phyloP scores from a whole-genome alignment of 2,113 vertebrate species.

The Pituophis catenifer region DNA sequence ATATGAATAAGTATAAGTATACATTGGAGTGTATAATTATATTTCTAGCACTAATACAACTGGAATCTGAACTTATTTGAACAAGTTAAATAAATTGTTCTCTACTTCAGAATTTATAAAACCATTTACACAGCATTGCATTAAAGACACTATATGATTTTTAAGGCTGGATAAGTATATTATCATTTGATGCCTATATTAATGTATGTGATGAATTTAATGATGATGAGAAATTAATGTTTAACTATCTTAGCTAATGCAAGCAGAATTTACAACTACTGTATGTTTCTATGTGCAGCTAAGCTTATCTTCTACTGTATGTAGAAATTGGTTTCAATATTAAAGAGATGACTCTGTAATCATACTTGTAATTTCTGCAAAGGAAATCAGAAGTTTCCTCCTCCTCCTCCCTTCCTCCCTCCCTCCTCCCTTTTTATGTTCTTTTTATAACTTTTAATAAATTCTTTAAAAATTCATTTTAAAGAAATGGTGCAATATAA shows the following conservation, averaged over 20 bases:
- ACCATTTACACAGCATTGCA: background rate
- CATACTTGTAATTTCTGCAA: background rate
- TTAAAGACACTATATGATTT: background rate
- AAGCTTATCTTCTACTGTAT: background rate
- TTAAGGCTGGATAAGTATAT: background rate
- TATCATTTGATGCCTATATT: background rate
- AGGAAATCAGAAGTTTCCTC: background rate
- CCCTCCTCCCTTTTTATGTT: background rate
- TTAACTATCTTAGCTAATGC: background rate
- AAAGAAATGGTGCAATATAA: background rate
- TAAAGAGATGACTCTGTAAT: background rate
- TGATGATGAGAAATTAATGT: background rate
- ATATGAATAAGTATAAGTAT: background rate
- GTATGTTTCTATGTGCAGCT: no score
- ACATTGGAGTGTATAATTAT: background rate
- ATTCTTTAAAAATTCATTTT: background rate
- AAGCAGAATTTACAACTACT: background rate
- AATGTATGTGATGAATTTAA: background rate
- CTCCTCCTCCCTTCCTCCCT: accelerated
- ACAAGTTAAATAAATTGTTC: background rate
- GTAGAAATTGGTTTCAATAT: background rate
- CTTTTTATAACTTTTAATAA: background rate
- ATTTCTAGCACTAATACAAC: background rate
- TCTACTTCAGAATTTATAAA: background rate
- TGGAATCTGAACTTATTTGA: background rate